Conservation (phyloP, 2,888 invertebrate species). For the Agriotes lineatus region DNA sequence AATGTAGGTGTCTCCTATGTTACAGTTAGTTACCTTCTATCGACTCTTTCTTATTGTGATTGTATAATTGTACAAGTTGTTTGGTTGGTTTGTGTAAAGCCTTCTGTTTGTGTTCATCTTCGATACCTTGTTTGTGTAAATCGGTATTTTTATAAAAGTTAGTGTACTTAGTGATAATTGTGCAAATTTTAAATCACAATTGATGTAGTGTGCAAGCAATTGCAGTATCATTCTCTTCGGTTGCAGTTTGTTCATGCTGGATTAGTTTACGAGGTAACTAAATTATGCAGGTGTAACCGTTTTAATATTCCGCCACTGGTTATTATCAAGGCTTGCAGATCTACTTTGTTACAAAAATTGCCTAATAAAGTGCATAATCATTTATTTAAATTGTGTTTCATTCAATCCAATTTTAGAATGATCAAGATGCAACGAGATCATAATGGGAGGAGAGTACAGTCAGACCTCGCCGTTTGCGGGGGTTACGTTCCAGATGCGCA, state of each 20-base stretch:
- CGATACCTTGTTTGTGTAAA: constrained; percentile 48
- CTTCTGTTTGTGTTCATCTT: constrained; percentile 32
- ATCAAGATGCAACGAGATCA: too few species aligned
- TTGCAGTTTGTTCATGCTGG: constrained; percentile 43
- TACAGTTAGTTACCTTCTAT: constrained; percentile 43
- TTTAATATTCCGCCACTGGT: constrained; percentile 49
- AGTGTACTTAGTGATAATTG: constrained; percentile 49
- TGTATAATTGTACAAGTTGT: constrained; percentile 21
- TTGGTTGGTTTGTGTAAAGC: constrained; percentile 21
- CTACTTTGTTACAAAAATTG: constrained; percentile 54
- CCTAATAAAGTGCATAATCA: constrained; percentile 57
- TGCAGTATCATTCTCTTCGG: constrained; percentile 43
- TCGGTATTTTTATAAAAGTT: constrained; percentile 53
- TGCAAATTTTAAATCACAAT: constrained; percentile 49
- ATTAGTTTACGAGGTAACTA: constrained; percentile 43
- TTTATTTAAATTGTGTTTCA: constrained; percentile 47
- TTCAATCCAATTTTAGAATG: too few species aligned
- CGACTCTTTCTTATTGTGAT: constrained; percentile 16
- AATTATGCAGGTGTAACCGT: constrained; percentile 45
- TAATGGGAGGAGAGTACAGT: too few species aligned
- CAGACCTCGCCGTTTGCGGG: too few species aligned
- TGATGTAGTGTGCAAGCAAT: constrained; percentile 51
- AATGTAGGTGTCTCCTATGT: constrained; percentile 35
- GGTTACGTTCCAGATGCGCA: too few species aligned
- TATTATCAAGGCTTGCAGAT: constrained; percentile 49